Conservation (phyloP, 2,797 vertebrate genomes). For the Mustela erminea region DNA sequence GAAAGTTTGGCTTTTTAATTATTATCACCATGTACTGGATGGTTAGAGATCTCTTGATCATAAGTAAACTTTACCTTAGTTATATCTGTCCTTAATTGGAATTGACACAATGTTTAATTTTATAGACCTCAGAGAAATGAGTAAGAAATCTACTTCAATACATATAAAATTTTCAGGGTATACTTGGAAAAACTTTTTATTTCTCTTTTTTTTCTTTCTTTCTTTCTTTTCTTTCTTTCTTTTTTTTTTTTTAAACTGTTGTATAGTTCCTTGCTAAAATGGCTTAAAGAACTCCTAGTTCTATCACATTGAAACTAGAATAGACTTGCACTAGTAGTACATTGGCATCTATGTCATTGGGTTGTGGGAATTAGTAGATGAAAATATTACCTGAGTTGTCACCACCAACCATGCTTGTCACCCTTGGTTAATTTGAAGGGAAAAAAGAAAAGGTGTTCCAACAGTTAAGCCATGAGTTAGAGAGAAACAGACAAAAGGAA, state of each 20-base stretch:
- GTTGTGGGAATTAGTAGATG: neutral
- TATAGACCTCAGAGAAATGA: constrained; percentile 9
- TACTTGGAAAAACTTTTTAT: neutral
- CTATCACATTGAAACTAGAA: neutral
- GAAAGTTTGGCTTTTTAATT: neutral
- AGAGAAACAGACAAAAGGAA: neutral
- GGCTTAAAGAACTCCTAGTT: neutral
- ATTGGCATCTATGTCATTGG: neutral
- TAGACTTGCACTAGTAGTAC: neutral
- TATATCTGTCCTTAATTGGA: neutral
- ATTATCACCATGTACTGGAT: neutral
- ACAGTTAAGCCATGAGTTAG: neutral
- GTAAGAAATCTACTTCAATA: neutral
- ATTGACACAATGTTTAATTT: neutral
- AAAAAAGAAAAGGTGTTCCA: neutral
- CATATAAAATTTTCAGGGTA: neutral
- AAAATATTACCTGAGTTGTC: neutral
- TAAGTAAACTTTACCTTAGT: constrained; percentile 34
- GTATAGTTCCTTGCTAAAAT: neutral
- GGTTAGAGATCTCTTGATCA: neutral
- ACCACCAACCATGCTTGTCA: neutral
- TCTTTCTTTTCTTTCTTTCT: neutral
- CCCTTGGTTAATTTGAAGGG: neutral
- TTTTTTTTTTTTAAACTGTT: neutral
- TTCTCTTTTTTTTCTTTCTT: neutral